phyloP scores from a whole-genome alignment of 1,140 invertebrate species.

The Phortica variegata region DNA sequence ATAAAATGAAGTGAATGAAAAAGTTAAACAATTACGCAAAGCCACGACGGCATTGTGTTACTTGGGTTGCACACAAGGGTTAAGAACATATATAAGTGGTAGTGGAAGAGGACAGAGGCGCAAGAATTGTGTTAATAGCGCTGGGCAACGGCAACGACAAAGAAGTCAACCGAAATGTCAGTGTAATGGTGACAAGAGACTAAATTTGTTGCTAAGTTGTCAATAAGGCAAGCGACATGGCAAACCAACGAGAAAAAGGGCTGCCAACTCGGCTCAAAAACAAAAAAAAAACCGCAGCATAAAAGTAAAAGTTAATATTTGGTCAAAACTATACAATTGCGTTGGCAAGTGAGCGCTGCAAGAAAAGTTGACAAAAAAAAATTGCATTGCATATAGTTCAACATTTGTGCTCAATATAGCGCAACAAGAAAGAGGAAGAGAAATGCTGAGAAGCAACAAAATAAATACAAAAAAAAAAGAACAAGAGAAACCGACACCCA shows the following conservation, averaged over 20 bases:
- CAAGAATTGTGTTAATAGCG: too few species aligned
- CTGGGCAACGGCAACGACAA: too few species aligned
- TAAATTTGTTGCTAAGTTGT: conserved; percentile 13
- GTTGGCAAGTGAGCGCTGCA: neutral
- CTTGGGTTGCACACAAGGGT: too few species aligned
- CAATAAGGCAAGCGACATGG: conserved; percentile 12
- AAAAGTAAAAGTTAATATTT: conserved; percentile 43
- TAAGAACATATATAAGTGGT: too few species aligned
- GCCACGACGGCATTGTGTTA: too few species aligned
- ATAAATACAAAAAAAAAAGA: neutral
- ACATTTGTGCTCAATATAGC: conserved; percentile 3
- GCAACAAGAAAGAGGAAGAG: neutral
- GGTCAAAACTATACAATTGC: conserved; percentile 43
- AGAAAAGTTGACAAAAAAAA: neutral
- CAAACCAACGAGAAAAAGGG: conserved; percentile 21
- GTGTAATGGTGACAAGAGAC: too few species aligned
- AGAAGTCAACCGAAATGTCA: conserved; percentile 15
- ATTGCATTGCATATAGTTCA: neutral
- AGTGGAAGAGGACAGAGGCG: too few species aligned
- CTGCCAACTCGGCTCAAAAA: too few species aligned
- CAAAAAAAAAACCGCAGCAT: too few species aligned
- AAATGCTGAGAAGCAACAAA: neutral
- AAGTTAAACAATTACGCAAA: conserved; percentile 31
- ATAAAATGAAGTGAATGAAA: conserved; percentile 5
- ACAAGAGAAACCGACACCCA: conserved; percentile 6